Conservation (phyloP, 1,140 invertebrate genomes). For the Platyura marginata region DNA sequence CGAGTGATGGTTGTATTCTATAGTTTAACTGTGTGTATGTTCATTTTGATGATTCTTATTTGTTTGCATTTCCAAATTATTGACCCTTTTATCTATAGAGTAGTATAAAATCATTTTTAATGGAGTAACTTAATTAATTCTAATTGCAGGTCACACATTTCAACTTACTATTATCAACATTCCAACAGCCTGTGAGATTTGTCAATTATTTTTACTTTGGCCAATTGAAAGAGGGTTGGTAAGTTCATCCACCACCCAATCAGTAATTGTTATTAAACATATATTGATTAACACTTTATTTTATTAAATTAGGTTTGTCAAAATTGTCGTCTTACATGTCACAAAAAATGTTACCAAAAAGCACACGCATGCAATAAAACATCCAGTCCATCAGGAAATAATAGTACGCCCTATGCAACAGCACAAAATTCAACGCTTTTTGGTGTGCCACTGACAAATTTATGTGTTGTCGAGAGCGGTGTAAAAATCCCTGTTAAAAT, state of each 20-base stretch:
- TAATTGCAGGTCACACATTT: conserved; percentile 73
- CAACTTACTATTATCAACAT: conserved; percentile 84
- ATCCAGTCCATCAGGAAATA: conserved; percentile 3
- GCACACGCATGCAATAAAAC: conserved; percentile 13
- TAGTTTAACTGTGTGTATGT: no score
- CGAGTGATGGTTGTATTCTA: no score
- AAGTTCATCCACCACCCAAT: conserved; percentile 32
- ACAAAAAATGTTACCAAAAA: conserved; percentile 82
- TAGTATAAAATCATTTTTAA: background rate
- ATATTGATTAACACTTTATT: no score
- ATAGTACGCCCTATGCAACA: background rate
- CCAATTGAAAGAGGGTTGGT: conserved; percentile 79
- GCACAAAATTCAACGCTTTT: conserved; percentile 32
- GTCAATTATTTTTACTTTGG: conserved; percentile 87
- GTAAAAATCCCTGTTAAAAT: conserved; percentile 65
- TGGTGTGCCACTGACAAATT: conserved; percentile 48
- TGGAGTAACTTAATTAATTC: no score
- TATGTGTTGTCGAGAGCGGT: conserved; percentile 45
- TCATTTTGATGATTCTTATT: no score
- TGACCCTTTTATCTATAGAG: no score
- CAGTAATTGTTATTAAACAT: no score
- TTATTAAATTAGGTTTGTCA: conserved; percentile 29
- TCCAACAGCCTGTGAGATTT: conserved; percentile 89
- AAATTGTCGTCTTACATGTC: conserved; percentile 83
- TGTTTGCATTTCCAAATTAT: no score